Base-by-base conservation (phyloP, 2,888 invertebrate genomes). In the Rutpela maculata region DNA sequence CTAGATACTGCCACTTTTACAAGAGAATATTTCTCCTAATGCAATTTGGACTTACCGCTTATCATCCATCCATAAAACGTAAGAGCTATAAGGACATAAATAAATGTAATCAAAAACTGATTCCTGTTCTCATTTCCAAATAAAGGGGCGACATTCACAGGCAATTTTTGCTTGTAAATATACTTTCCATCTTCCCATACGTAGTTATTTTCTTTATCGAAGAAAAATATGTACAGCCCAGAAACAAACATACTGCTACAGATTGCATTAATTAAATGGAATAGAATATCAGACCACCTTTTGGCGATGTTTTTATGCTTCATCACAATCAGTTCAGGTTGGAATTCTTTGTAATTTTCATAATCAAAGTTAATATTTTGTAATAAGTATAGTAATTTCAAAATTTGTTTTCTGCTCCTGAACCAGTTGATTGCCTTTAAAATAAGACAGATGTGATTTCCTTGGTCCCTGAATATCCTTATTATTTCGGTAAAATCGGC, bases 41-140 rank as follows among this genome's bases (percentile, higher is more conserved):
- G 50, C n/a, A 50, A 50, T 5, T 15, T 57, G 11, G 5, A 18
- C 60, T 73, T 72, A 81, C 81, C 79, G 15, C 77, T 76, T 65
- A 81, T 81, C 76, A 79, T 80, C 78, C 81, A 80, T 0, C 77
- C 80, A 50, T 69, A 79, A 50, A 76, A 75, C 6, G 78, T 76
- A 15, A 80, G 63, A 19, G 80, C 74, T 18, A 74, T 35, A 9
- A 81, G 72, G 1, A 78, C 75, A 60, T 76, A 79, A 19, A 80
- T 38, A 57, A 81, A 78, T 17, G 79, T 80, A 57, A 69, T 11
- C 12, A 81, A 60, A 75, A 77, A 80, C 57, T 76, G 57, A 12
- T 4, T 10, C 50, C 73, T 74, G 9, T 77, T 81, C 12, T 71
- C 74, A 43, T 59, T 74, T 17, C 82, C 82, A 70, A 82, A 82